Evolutionary conservation across 1,140 invertebrate genomes (phyloP).

Genomic region (Holcopasites calliopsidis): DNA sequence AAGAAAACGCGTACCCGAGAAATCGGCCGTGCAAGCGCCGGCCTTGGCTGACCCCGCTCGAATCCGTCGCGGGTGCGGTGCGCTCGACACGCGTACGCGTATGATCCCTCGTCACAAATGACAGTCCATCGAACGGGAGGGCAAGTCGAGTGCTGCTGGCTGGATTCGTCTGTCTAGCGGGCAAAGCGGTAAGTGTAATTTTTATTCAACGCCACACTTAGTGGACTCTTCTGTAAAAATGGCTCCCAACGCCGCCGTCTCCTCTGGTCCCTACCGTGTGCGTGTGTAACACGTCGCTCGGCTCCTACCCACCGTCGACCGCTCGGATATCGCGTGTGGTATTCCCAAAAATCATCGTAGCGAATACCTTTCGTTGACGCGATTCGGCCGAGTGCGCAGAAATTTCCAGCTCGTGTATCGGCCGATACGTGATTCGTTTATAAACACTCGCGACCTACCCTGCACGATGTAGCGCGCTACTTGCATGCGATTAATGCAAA

Average conservation of each 20-base stretch:
- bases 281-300: background rate
- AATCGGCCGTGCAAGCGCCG: background rate
- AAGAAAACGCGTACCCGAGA: background rate
- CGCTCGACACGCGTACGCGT: conserved; percentile 51
- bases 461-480: conserved; percentile 4
- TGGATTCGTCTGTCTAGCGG: conserved; percentile 53
- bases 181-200: conserved; percentile 40
- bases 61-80: conserved; percentile 9
- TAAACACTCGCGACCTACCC: conserved; percentile 53
- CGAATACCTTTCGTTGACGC: background rate
- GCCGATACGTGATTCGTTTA: conserved; percentile 31
- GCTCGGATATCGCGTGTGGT: background rate
- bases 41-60: conserved; percentile 23
- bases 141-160: conserved; percentile 49
- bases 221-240: conserved; percentile 61
- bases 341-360: background rate
- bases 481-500: conserved; percentile 7
- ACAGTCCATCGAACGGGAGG: conserved; percentile 43
- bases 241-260: conserved; percentile 44
- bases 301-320: background rate
- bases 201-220: conserved; percentile 30
- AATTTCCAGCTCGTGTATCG: background rate
- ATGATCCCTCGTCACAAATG: conserved; percentile 56
- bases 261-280: background rate
- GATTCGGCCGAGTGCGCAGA: too few species aligned